Evolutionary conservation across 2,888 invertebrate species (phyloP), one percentile per base, ranked within the genome.

Genomic region (Caenorhabditis drosophilae): DNA sequence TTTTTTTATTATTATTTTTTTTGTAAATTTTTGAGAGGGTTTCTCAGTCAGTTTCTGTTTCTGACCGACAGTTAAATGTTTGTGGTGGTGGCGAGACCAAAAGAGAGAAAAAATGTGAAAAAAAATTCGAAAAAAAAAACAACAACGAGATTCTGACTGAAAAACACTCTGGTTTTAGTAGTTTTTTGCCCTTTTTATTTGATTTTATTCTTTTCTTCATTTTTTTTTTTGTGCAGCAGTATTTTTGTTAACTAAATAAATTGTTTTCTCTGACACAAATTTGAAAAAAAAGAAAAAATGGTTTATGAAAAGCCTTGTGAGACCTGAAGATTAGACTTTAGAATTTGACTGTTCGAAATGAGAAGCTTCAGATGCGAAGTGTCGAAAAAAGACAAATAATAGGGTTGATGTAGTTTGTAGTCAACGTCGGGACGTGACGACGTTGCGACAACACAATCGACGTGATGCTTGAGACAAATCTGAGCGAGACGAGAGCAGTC

Each of bases 401-500:
- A 56, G 2, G 58, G 58, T 45, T 63, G 48, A 1, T 42, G 52
- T 22, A 53, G 36, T 34, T 15, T 35, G 18, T 1, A 36, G 23
- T n/a, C n/a, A n/a, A n/a, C n/a, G n/a, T n/a, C n/a, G n/a, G n/a
- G n/a, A n/a, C n/a, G n/a, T n/a, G n/a, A n/a, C n/a, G n/a, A n/a
- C 7, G 45, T 44, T 4, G 23, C 45, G 20, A 34, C 12, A 11
- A 57, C 20, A 20, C 23, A 26, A 16, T 57, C 35, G 1, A 50
- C 45, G 42, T 48, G 49, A 45, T 72, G 72, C 35, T 76, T 76
- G 23, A 52, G 31, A 18, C 72, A 62, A 12, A 76, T 60, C 47
- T 73, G 73, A 0, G 70, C 36, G 9, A 72, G 40, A 18, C 75
- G 47, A 9, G 75, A 67, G 4, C 68, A 63, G 47, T 76, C 75